phyloP scores from a whole-genome alignment of 2,888 invertebrate species.

The Aphidoletes aphidimyza region DNA sequence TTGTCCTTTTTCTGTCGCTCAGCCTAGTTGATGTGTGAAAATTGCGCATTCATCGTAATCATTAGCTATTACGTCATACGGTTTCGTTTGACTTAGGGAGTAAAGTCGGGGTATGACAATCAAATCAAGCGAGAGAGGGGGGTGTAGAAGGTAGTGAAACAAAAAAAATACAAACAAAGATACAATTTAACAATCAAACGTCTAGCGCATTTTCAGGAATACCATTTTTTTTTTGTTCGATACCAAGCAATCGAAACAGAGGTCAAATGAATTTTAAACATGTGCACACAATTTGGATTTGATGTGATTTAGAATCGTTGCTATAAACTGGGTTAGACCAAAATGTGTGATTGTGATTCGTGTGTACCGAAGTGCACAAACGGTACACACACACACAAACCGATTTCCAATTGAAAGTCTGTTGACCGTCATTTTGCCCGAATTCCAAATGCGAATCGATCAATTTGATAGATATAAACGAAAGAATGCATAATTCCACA shows the following conservation, averaged over 20 bases:
- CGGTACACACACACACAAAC: too few species aligned
- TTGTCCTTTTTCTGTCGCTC: background rate
- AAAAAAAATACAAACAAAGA: background rate
- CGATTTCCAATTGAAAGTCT: background rate
- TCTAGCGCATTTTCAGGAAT: background rate
- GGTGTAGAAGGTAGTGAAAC: too few species aligned
- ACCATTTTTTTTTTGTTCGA: too few species aligned
- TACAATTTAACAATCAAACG: background rate
- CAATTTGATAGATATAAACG: background rate
- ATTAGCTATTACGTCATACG: constrained; percentile 20
- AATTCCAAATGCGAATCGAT: background rate
- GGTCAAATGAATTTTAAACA: too few species aligned
- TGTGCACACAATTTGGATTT: too few species aligned
- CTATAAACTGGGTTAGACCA: too few species aligned
- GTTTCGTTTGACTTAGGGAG: background rate
- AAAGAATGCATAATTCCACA: background rate
- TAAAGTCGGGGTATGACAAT: too few species aligned
- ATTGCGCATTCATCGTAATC: constrained; percentile 20
- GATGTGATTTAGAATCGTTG: too few species aligned
- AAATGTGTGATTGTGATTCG: too few species aligned
- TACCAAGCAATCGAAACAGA: too few species aligned
- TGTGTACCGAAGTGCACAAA: too few species aligned
- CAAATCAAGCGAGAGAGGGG: too few species aligned
- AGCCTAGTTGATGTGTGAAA: background rate
- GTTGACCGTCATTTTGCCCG: background rate